phyloP scores from a whole-genome alignment of 2,888 invertebrate genomes.

The Oscheius sp. region DNA sequence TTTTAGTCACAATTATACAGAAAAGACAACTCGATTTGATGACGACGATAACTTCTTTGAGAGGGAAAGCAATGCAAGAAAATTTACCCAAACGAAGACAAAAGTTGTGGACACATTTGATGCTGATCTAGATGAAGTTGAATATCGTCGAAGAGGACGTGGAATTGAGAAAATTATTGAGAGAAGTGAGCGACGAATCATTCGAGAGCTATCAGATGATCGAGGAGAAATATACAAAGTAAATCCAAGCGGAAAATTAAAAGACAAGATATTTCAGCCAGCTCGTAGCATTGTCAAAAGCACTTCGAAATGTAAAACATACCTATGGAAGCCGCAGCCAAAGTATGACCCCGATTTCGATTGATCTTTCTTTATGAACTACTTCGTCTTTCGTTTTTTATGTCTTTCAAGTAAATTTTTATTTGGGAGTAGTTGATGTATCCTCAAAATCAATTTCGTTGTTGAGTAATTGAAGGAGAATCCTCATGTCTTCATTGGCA shows the following conservation, averaged over 20 bases:
- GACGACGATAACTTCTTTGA: no score
- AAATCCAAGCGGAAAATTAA: neutral
- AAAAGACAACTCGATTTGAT: no score
- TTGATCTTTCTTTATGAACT: neutral
- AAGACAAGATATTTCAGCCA: neutral
- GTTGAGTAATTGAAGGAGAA: neutral
- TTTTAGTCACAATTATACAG: no score
- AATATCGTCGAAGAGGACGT: neutral
- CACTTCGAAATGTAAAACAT: slow-evolving; percentile 9
- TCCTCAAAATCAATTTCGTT: neutral
- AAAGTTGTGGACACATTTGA: no score
- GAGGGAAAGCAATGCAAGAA: no score
- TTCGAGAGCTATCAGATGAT: slow-evolving; percentile 16
- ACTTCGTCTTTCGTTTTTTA: neutral
- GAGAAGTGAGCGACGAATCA: slow-evolving; percentile 2
- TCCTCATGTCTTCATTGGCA: neutral
- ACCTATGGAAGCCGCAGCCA: slow-evolving; percentile 6
- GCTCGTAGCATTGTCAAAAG: neutral
- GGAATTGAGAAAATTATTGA: slow-evolving; percentile 11
- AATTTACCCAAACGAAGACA: no score
- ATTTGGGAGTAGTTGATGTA: neutral
- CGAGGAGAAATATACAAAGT: neutral
- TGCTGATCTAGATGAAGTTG: neutral
- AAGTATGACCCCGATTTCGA: slow-evolving; percentile 22
- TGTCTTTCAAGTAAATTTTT: slow-evolving; percentile 3